These are phyloP conservation scores for Andrena hattorfiana DNA, from an alignment of 2,888 invertebrate genomes.

Conservation along the genomic window DNA sequence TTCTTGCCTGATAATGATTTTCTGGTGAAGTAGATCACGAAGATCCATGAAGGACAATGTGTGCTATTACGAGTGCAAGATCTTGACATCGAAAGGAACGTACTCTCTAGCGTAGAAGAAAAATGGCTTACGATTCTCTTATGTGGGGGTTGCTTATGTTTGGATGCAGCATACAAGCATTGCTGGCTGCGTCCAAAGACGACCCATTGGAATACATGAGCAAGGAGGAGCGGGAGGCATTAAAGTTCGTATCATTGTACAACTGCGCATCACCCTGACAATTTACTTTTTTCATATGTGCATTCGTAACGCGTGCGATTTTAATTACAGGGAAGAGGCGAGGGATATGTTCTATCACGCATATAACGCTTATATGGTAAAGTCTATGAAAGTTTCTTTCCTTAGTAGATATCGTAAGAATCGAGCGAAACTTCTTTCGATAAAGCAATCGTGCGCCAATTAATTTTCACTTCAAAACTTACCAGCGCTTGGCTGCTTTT, in stretches of 20 bases:
- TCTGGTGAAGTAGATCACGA: conserved; percentile 39
- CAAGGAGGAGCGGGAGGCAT: conserved; percentile 87
- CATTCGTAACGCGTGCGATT: conserved; percentile 23
- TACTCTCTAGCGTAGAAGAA: conserved; percentile 57
- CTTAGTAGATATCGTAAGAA: conserved; percentile 5
- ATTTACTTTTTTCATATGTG: not conserved
- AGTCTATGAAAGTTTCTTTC: conserved; percentile 58
- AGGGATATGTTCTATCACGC: conserved; percentile 99
- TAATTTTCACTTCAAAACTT: not conserved
- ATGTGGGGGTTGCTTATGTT: conserved; percentile 77
- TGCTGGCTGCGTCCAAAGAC: conserved; percentile 73
- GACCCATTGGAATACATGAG: conserved; percentile 86
- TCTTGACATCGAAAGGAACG: conserved; percentile 80
- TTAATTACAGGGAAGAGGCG: conserved; percentile 92
- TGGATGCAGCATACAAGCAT: conserved; percentile 73
- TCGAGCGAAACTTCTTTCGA: not conserved
- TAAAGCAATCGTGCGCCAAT: no score
- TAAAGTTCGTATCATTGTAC: conserved; percentile 86
- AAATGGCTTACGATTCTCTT: conserved; percentile 75
- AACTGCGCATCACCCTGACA: not conserved
- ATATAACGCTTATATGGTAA: conserved; percentile 96
- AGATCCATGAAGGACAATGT: conserved; percentile 70
- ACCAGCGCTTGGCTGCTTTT: not conserved
- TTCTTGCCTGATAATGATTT: conserved; percentile 33
- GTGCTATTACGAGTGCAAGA: conserved; percentile 58